Evolutionary conservation across 35 echinoderm and acorn worm species (phyloP).

Genomic region (Strongylocentrotus purpuratus): DNA sequence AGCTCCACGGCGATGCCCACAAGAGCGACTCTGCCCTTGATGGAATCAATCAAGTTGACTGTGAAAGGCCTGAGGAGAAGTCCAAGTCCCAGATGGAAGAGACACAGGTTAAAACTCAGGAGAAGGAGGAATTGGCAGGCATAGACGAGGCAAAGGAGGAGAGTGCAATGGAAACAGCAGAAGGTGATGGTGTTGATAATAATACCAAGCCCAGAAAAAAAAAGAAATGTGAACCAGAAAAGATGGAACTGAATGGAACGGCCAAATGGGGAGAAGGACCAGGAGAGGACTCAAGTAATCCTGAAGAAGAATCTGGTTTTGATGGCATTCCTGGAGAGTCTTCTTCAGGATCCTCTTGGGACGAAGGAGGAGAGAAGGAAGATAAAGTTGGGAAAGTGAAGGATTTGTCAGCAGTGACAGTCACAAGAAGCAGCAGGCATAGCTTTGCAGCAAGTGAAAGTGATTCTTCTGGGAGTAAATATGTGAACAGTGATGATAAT

Average conservation of each 20-base stretch:
- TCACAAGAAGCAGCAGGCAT: slow-evolving; percentile 21
- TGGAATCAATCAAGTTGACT: slow-evolving; percentile 30
- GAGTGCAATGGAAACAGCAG: not conserved
- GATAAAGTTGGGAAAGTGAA: not conserved
- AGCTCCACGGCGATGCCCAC: too few species aligned
- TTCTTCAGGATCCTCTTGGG: not conserved
- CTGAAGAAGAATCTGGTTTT: too few species aligned
- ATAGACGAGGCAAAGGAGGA: not conserved
- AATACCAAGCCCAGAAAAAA: not conserved
- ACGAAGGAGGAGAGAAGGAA: slow-evolving; percentile 11
- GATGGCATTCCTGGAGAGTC: not conserved
- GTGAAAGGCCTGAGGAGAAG: slow-evolving; percentile 1
- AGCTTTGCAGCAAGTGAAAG: not conserved
- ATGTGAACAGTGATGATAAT: slow-evolving; percentile 5
- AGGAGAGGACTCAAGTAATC: not conserved
- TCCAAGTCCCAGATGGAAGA: not conserved
- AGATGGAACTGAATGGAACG: not conserved
- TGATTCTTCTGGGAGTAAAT: not conserved
- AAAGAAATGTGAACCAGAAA: not conserved
- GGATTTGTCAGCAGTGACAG: not conserved
- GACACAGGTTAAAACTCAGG: not conserved
- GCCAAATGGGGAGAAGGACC: not conserved
- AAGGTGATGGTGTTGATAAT: not conserved
- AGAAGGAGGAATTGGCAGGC: not conserved
- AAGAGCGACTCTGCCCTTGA: too few species aligned